Evolutionary conservation across 2,888 invertebrate genomes (phyloP), one percentile per base, ranked within the genome.

Genomic region (Epiblema foenella): DNA sequence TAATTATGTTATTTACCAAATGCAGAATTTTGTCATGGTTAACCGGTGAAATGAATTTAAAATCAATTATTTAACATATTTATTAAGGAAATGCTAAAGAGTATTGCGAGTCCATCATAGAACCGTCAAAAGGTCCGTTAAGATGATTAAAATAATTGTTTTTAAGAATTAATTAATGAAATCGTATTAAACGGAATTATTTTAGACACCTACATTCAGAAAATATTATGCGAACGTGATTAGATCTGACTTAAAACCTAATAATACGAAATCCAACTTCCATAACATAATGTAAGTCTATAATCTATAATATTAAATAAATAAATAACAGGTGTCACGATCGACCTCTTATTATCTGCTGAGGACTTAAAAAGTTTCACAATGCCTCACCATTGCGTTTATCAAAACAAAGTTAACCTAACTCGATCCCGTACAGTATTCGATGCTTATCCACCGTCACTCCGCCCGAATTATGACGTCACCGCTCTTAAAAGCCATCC

Each of bases 401-500:
- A 46, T 29, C 39, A 39, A n/a, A 52, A 68, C 54, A 68, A 60
- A 18, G 17, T 60, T 60, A 62, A 37, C 49, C n/a, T 57, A 63
- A 64, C 58, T 69, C 37, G 49, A 69, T 63, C 51, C 29, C 18
- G 18, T 18, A 62, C 29, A 69, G 58, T 29, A 39, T 56, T 68
- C n/a, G 12, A 15, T 18, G 4, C 54, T 56, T 33, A 54, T 51
- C 51, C 58, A n/a, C 9, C 49, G 24, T 24, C 33, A 39, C 58
- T 68, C 29, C 29, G 9, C 63, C 29, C 18, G 42, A 69, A 39
- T 64, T 54, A 42, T 52, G 42, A 60, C 65, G 46, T 46, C 78
- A 79, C 80, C 76, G 77, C 81, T 77, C 79, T 84, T 90, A 87
- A 91, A 89, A 90, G 90, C 89, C 84, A 85, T 86, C 84, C 83